Base-by-base conservation (phyloP, 2,888 invertebrate species). In the Campoplex nolae region DNA sequence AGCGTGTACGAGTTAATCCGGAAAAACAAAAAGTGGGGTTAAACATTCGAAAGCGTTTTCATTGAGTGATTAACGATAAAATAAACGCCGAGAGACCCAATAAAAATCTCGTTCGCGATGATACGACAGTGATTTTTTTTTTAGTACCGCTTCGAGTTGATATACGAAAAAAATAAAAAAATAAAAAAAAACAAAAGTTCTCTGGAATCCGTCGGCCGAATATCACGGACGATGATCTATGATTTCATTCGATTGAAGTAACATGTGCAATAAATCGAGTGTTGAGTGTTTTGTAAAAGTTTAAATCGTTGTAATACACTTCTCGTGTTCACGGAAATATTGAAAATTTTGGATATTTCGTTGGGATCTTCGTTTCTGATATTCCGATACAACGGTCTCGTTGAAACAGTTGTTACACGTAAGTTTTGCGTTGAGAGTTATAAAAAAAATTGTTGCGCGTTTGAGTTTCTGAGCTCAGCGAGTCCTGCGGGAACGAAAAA, bases 191-290 rank as follows among this genome's bases (percentile, higher is more conserved):
- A 38, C 35, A 71, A 51, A 51, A 11, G 71, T 18, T 42, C 42
- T 42, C 42, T 23, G 42, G 11, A 3, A n/a, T 68, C 88, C 88
- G 86, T 88, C 88, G 86, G 86, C 76, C 76, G 18, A 77, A 54
- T 76, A 83, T 74, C 28, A 6, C 11, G 32, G 18, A 70, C 9
- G n/a, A 16, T 45, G 3, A 62, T 68, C 28, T 13, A 54, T 48
- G 32, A 18, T 51, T 32, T 48, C 16, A 38, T 18, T 35, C 65
- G 9, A 56, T 38, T 23, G 23, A 42, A 45, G 13, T 23, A 35
- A 62, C 73, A 62, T 38, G 76, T 76, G 76, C 76, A 76, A 76
- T 76, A 76, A 32, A 62, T 56, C 56, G 16, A 79, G 65, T 70
- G 78, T 56, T 11, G 51, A 42, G 67, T 67, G 77, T 28, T 38